phyloP scores from a whole-genome alignment of 2,113 vertebrate species.

The Carettochelys insculpta region DNA sequence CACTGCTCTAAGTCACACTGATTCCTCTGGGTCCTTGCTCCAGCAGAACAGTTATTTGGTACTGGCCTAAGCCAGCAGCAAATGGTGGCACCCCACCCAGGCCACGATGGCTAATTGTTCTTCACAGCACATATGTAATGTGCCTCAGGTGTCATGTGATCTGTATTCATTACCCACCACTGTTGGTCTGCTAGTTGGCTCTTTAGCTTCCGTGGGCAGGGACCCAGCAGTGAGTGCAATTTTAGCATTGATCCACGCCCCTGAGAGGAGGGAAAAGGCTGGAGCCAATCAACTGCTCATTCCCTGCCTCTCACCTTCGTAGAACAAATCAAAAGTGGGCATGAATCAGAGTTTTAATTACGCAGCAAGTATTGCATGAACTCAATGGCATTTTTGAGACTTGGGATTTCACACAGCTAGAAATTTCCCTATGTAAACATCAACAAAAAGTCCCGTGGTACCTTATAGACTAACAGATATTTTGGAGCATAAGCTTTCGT shows the following conservation, averaged over 20 bases:
- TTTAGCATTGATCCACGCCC: too few relatives aligned
- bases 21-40: background rate
- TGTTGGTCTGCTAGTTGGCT: too few relatives aligned
- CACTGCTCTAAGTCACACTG: background rate
- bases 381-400: background rate
- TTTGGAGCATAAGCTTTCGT: too few relatives aligned
- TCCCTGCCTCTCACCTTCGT: background rate
- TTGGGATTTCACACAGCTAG: accelerated
- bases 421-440: background rate
- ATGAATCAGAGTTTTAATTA: background rate
- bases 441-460: too few relatives aligned
- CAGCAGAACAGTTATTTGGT: background rate
- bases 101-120: background rate
- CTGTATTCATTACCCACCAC: too few relatives aligned
- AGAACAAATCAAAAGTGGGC: background rate
- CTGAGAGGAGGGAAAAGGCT: background rate
- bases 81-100: accelerated
- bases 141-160: too few relatives aligned
- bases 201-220: too few relatives aligned
- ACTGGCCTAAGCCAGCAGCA: background rate
- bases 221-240: too few relatives aligned
- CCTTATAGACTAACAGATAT: too few relatives aligned
- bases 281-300: background rate
- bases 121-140: background rate
- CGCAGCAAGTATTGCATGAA: background rate